Evolutionary conservation across 2,113 vertebrate species (phyloP).

Genomic region (Hypocryptadius cinnamomeus): DNA sequence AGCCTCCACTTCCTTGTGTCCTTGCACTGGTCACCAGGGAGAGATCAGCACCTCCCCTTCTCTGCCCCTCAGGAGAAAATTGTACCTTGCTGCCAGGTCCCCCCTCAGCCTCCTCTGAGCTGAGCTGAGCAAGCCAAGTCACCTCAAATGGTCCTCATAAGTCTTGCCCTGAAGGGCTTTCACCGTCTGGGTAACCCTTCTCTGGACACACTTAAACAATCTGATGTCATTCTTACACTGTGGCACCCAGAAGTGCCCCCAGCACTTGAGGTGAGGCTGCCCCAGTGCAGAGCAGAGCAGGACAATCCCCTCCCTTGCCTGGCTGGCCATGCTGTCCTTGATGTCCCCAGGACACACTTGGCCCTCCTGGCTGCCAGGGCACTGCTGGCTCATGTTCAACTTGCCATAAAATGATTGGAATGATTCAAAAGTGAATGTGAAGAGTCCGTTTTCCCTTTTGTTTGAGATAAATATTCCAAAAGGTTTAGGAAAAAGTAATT

Average conservation of each 20-base stretch:
- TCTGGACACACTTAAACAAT: neutral
- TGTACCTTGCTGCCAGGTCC: neutral
- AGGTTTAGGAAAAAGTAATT: neutral
- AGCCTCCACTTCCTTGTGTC: neutral
- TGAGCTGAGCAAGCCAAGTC: neutral
- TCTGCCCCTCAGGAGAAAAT: accelerated
- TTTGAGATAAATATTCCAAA: neutral
- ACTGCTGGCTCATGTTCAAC: neutral
- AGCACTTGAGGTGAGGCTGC: accelerated
- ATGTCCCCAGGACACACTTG: accelerated
- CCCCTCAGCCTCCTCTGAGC: neutral
- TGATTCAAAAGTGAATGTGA: neutral
- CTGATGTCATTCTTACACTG: accelerated
- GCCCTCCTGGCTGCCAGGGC: neutral
- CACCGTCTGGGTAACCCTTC: neutral
- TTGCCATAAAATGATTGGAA: neutral
- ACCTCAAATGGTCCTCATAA: neutral
- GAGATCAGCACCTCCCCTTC: neutral
- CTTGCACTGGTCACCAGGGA: neutral
- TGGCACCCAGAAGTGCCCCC: neutral
- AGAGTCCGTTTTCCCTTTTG: neutral
- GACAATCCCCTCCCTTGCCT: neutral
- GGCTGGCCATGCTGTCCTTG: accelerated
- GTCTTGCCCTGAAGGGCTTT: neutral
- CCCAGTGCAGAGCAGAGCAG: neutral